Conservation (phyloP, 2,113 vertebrate species). For the Herpetotheres cachinnans region DNA sequence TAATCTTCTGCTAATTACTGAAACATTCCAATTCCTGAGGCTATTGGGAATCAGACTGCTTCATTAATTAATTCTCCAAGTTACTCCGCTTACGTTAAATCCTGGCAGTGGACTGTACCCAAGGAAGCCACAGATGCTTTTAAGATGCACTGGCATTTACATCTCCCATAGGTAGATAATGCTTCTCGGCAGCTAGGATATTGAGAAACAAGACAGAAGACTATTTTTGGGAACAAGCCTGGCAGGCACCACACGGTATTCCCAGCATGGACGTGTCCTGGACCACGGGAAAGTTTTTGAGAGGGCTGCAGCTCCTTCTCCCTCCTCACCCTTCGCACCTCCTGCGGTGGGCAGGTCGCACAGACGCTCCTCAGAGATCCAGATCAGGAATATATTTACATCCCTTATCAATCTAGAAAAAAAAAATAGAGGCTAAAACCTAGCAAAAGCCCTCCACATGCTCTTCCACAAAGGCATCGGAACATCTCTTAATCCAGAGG, state of each 20-base stretch:
- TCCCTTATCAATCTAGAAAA: neutral
- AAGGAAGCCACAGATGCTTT: neutral
- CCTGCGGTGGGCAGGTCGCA: rapidly evolving
- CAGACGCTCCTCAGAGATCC: rapidly evolving
- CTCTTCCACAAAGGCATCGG: rapidly evolving
- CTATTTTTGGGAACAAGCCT: neutral
- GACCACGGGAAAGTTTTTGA: rapidly evolving
- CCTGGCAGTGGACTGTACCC: neutral
- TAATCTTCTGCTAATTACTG: neutral
- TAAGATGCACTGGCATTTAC: neutral
- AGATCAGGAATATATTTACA: neutral
- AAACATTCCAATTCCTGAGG: neutral
- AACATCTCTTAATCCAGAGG: neutral
- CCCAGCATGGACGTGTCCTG: rapidly evolving
- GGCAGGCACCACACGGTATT: neutral
- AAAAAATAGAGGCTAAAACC: neutral
- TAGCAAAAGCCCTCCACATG: neutral
- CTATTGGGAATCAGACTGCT: neutral
- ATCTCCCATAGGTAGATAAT: neutral
- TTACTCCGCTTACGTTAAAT: rapidly evolving
- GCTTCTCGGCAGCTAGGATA: rapidly evolving
- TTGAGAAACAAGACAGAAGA: rapidly evolving
- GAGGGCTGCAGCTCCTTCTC: neutral
- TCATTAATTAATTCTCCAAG: neutral
- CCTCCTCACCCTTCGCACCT: neutral